These are phyloP conservation scores for Dicentrarchus labrax DNA, from an alignment of 2,113 vertebrate species.

Conservation along the genomic window DNA sequence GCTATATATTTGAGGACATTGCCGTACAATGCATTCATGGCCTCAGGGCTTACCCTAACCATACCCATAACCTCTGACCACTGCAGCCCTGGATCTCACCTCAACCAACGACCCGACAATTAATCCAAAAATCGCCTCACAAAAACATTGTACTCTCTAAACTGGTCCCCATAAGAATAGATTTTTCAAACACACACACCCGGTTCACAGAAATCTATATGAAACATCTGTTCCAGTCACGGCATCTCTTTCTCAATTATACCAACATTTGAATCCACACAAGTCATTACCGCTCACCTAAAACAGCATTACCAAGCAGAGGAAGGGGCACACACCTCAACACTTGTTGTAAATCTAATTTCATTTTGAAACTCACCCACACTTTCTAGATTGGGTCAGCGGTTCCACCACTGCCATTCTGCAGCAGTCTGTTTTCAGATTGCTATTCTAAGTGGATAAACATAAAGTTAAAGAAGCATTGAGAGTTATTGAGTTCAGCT, in stretches of 20 bases:
- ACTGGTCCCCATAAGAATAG: neutral
- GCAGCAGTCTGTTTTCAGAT: constrained; percentile 11
- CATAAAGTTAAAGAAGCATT: constrained; percentile 24
- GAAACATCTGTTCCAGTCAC: constrained; percentile 91
- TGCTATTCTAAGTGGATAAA: constrained; percentile 54
- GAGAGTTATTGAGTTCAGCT: constrained; percentile 35
- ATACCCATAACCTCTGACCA: neutral
- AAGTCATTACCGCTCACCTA: constrained; percentile 80
- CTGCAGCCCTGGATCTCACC: neutral
- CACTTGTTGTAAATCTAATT: constrained; percentile 50
- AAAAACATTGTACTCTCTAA: neutral
- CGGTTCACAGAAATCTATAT: constrained; percentile 85
- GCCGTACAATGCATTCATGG: neutral
- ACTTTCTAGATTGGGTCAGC: constrained; percentile 21
- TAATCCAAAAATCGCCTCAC: constrained; percentile 4
- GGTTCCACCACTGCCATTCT: neutral
- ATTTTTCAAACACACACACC: constrained; percentile 4
- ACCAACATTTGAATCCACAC: constrained; percentile 84
- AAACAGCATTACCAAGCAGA: constrained; percentile 60
- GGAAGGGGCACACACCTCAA: constrained; percentile 22
- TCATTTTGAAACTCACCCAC: constrained; percentile 38
- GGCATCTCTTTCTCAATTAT: constrained; percentile 88
- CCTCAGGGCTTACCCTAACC: too few relatives aligned
- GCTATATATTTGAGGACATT: neutral
- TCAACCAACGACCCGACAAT: neutral